Evolutionary conservation across 2,888 invertebrate species (phyloP).

Genomic region (Phortica okadai): DNA sequence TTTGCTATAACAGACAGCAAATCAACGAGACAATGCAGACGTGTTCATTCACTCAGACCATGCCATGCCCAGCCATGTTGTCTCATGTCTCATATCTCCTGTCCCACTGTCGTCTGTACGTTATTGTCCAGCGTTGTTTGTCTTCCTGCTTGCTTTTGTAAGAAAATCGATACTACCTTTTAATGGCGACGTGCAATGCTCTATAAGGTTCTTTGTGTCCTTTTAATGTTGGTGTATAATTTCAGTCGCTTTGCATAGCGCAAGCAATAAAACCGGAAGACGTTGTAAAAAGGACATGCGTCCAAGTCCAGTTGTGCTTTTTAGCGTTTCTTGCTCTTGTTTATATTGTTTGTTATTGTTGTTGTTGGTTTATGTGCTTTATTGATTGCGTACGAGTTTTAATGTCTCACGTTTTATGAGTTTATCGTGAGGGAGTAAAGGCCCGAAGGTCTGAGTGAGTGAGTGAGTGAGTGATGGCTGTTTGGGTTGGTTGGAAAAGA

Average conservation of each 20-base stretch:
- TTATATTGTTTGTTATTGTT: too few species aligned
- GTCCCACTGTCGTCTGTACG: too few species aligned
- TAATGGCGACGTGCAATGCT: neutral
- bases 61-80: too few species aligned
- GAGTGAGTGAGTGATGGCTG: neutral
- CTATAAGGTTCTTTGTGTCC: neutral
- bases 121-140: neutral
- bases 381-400: neutral
- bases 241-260: conserved; percentile 10
- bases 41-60: too few species aligned
- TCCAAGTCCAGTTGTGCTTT: neutral
- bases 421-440: neutral
- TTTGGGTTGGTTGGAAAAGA: neutral
- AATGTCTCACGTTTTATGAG: neutral
- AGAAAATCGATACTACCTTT: conserved; percentile 25
- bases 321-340: neutral
- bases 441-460: neutral
- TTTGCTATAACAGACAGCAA: too few species aligned
- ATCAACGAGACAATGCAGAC: too few species aligned
- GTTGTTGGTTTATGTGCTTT: neutral
- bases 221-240: conserved; percentile 22
- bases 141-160: neutral
- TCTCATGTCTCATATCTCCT: too few species aligned
- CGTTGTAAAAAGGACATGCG: neutral
- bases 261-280: neutral